These are phyloP conservation scores for Amorpha juglandis DNA, from an alignment of 2,888 invertebrate species.

Conservation along the genomic window DNA sequence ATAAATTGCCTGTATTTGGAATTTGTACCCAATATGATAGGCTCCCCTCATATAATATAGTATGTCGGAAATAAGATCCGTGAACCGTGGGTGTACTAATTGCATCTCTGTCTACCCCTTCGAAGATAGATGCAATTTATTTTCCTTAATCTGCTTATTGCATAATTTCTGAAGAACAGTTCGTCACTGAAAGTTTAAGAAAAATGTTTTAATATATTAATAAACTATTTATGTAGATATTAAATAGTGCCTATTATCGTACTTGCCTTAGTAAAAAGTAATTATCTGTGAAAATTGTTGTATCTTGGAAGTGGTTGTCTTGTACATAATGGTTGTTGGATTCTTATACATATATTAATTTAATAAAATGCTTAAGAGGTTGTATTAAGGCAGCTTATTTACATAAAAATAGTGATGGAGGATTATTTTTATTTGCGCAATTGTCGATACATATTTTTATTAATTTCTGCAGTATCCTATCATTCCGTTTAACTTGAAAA, in stretches of 20 bases:
- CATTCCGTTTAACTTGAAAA: too few species aligned
- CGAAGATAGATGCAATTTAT: too few species aligned
- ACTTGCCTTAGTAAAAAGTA: slow-evolving; percentile 63
- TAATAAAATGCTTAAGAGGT: slow-evolving; percentile 6
- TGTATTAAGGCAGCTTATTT: slow-evolving; percentile 10
- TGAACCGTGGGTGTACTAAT: too few species aligned
- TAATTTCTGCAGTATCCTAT: not conserved
- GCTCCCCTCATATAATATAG: too few species aligned
- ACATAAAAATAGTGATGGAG: not conserved
- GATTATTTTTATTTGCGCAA: not conserved
- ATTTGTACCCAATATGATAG: too few species aligned
- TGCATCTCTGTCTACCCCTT: too few species aligned
- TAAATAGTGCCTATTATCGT: slow-evolving; percentile 52
- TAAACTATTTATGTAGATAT: slow-evolving; percentile 23
- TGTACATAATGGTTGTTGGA: slow-evolving; percentile 15
- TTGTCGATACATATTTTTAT: too few species aligned
- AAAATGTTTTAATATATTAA: not conserved
- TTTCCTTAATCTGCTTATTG: too few species aligned
- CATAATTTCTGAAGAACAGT: not conserved
- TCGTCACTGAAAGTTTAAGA: not conserved
- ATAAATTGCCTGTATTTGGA: too few species aligned
- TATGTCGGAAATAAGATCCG: too few species aligned
- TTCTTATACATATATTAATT: slow-evolving; percentile 6
- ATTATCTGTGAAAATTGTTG: slow-evolving; percentile 33
- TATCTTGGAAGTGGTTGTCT: slow-evolving; percentile 18